These are phyloP conservation scores for Adelges cooleyi DNA, from an alignment of 1,140 invertebrate species.

Conservation along the genomic window DNA sequence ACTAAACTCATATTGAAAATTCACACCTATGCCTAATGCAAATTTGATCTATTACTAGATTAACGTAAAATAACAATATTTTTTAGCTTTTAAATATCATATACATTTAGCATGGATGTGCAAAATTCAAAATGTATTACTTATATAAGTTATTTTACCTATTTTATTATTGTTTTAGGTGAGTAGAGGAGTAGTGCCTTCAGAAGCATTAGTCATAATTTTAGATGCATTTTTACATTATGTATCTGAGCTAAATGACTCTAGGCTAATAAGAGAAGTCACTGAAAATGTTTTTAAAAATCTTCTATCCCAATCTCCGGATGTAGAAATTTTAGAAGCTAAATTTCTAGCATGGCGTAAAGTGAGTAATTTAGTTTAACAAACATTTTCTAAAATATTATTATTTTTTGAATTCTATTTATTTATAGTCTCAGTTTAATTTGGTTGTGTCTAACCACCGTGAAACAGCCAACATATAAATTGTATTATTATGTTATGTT, in stretches of 20 bases:
- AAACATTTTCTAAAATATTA: too few species aligned
- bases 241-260: conserved; percentile 20
- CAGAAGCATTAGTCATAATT: conserved; percentile 39
- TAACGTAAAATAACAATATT: not conserved
- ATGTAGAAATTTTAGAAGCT: conserved; percentile 23
- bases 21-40: too few species aligned
- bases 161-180: conserved; percentile 45
- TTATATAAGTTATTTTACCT: conserved; percentile 26
- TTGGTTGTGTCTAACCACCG: too few species aligned
- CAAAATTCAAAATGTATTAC: not conserved
- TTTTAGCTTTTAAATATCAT: not conserved
- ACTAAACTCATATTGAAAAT: too few species aligned
- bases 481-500: too few species aligned
- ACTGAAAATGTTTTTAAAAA: conserved; percentile 23
- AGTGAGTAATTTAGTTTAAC: not conserved
- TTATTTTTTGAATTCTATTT: too few species aligned
- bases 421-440: too few species aligned
- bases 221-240: conserved; percentile 20
- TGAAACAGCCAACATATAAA: too few species aligned
- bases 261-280: conserved; percentile 2
- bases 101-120: not conserved
- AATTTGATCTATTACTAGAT: not conserved
- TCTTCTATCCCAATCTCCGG: conserved; percentile 18
- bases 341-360: conserved; percentile 12
- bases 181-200: conserved; percentile 47